Conservation (phyloP, 37 sponge, comb jelly and placozoan species). For the Cladorhizidae sp. region DNA sequence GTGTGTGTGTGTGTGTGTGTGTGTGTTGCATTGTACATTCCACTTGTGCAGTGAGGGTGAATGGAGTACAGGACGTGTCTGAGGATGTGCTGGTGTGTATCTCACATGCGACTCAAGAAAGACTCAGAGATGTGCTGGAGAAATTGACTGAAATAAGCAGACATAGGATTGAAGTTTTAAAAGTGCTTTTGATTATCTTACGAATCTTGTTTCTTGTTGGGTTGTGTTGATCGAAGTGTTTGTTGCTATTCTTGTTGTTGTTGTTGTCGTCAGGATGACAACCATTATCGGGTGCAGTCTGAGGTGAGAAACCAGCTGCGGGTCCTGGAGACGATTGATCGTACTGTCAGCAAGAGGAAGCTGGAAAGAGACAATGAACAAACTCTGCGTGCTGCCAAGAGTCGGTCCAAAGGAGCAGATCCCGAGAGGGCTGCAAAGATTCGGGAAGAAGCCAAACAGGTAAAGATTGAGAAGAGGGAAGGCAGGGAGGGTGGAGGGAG, state of each 20-base stretch:
- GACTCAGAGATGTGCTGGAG: slow-evolving; percentile 62
- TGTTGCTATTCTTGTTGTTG: not conserved
- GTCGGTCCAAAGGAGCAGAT: slow-evolving; percentile 73
- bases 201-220: not conserved
- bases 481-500: not conserved
- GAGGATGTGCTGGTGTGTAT: slow-evolving; percentile 52
- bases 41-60: slow-evolving; percentile 21
- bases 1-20: not conserved
- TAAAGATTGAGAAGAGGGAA: slow-evolving; percentile 13
- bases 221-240: not conserved
- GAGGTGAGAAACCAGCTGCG: slow-evolving; percentile 67
- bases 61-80: slow-evolving; percentile 52
- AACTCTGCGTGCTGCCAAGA: slow-evolving; percentile 76
- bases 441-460: slow-evolving; percentile 84
- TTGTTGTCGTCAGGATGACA: slow-evolving; percentile 55
- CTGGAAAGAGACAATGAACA: slow-evolving; percentile 78
- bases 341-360: slow-evolving; percentile 44
- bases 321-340: slow-evolving; percentile 76
- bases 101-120: slow-evolving; percentile 79
- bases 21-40: not conserved
- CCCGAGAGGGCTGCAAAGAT: slow-evolving; percentile 77
- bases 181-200: slow-evolving; percentile 46
- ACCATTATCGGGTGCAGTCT: slow-evolving; percentile 32
- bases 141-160: slow-evolving; percentile 71
- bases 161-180: slow-evolving; percentile 68